Evolutionary conservation across 2,888 invertebrate genomes (phyloP), one percentile per base, ranked within the genome.

Genomic region (Pseudococcus viburni): DNA sequence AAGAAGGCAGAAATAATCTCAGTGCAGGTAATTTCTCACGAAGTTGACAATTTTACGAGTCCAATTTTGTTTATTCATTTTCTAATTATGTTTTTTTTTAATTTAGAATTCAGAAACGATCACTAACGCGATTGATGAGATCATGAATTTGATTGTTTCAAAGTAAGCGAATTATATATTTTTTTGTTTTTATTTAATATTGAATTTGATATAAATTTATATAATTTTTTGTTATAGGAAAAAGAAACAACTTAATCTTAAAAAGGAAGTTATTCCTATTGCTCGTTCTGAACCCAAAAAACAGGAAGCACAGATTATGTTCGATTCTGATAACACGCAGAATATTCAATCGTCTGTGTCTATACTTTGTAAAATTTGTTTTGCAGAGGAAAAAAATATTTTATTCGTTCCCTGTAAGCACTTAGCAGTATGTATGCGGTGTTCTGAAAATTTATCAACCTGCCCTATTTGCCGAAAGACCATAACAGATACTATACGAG

Each of bases 381-480:
- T 95, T 93, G 95, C 94, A 89, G 95, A 95, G 91, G 97, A 98
- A 92, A 94, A 96, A 90, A 96, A 96, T 90, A 95, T 98, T 89
- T 96, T 97, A 90, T 98, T 99, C 93, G 93, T 98, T 91, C 98
- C 99, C 86, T 99, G 99, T 92, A 97, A 98, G 90, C 99, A 99
- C 93, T 95, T 98, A 91, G 96, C 97, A 88, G 95, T 97, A 86
- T 99, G 99, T 93, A 95, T 95, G 88, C 95, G 96, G 91, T 99
- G 99, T 93, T 97, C 98, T 68, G 94, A 96, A 42, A 95, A 96
- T 88, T 94, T 98, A 89, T 94, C 94, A 90, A 95, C 94, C 90
- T 98, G 98, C 92, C 97, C 97, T 64, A 94, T 98, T 91, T 98
- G 98, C 93, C 94, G 98, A 51, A 17, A 8, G n/a, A 51, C 22